Evolutionary conservation across 1,140 invertebrate species (phyloP).

Genomic region (Trachymyrmex septentrionalis): DNA sequence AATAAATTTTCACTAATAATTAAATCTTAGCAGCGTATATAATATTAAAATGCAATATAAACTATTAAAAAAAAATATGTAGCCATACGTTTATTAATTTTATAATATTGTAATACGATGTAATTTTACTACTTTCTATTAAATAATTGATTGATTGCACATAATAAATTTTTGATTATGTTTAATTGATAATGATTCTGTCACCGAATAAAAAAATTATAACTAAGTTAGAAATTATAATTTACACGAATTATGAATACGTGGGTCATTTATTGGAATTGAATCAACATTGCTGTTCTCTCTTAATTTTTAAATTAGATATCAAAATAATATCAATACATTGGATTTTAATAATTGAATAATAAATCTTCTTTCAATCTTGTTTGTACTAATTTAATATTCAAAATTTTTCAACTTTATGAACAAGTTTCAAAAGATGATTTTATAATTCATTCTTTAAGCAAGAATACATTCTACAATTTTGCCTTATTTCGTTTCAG

Average conservation of each 20-base stretch:
- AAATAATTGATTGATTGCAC: background rate
- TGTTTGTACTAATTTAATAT: background rate
- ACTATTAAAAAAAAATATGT: background rate
- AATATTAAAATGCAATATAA: background rate
- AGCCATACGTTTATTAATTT: background rate
- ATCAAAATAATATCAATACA: background rate
- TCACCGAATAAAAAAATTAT: background rate
- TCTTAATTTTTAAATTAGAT: constrained; percentile 6
- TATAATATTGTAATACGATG: background rate
- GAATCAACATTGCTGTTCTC: background rate
- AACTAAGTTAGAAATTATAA: background rate
- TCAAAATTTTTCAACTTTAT: background rate
- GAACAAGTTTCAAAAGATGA: background rate
- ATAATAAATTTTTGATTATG: background rate
- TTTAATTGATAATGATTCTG: background rate
- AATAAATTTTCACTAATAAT: constrained; percentile 16
- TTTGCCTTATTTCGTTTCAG: background rate
- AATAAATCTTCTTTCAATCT: background rate
- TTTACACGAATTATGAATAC: background rate
- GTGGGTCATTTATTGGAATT: too few relatives aligned
- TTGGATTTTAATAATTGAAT: background rate
- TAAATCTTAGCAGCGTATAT: background rate
- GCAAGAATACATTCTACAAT: background rate
- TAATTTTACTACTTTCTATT: background rate
- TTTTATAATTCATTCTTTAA: background rate